A percentile compares a stretch with the other conserved stretches of the same genome.
Conservation (phyloP, 2,113 vertebrate species). For the Eonycteris spelaea region DNA sequence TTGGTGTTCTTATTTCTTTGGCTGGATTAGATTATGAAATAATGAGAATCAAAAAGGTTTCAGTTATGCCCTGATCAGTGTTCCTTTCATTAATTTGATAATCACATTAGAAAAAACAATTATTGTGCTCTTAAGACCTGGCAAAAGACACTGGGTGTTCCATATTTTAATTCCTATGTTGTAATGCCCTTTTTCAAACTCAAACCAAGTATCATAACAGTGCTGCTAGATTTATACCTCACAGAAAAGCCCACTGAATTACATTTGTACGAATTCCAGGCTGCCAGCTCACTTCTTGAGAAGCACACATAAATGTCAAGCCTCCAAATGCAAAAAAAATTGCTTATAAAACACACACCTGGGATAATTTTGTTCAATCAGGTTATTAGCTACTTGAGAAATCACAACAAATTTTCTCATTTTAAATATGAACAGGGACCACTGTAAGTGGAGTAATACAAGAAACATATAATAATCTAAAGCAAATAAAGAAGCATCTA, state of each 20-base stretch:
- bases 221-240: background rate
- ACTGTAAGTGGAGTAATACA: background rate
- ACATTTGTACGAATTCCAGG: background rate
- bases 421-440: background rate
- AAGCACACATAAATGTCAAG: background rate
- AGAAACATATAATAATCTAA: background rate
- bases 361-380: background rate
- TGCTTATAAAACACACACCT: background rate
- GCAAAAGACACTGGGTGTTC: background rate
- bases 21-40: slow-evolving; percentile 27
- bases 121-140: background rate
- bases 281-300: background rate
- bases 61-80: background rate
- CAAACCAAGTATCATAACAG: background rate
- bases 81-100: slow-evolving; percentile 7
- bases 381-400: slow-evolving; percentile 2
- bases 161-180: background rate
- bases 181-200: background rate
- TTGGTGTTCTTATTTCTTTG: background rate
- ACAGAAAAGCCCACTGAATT: background rate
- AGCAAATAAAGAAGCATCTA: background rate
- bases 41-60: background rate
- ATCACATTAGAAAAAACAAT: background rate
- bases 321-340: background rate
- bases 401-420: background rate